Evolutionary conservation across 1,140 invertebrate genomes (phyloP), one percentile per base, ranked within the genome.

Genomic region (Xylocopa sonorina): DNA sequence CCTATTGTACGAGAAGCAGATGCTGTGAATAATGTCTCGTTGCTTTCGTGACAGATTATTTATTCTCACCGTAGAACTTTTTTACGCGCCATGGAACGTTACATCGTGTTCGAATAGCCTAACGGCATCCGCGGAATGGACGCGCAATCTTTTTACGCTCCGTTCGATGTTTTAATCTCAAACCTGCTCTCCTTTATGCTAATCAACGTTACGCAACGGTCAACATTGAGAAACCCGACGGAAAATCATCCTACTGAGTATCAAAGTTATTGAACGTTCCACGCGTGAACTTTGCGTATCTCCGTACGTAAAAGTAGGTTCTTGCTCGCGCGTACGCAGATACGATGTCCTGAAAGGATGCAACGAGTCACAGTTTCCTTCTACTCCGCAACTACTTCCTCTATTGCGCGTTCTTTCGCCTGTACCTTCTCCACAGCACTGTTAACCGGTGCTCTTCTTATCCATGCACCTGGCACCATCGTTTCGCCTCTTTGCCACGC

Each of bases 361-460:
- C 18, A 55, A 76, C 24, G 48, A 76, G 72, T 75, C 60, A 75
- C 60, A 67, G 34, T 76, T 67, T 57, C 73, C 50, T 55, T 34
- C 38, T 55, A 12, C 34, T 21, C 46, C 3, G 50, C 48, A 57
- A 76, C 62, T 24, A 29, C 62, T 76, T 76, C 73, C 73, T 76
- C 50, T 67, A 24, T 67, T 48, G 63, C 48, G 27, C 38, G 14
- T 67, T 55, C 73, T 2, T 46, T 41, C 51, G 50, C 48, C 29
- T 50, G 29, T 24, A 38, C n/a, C n/a, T 38, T 73, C 29, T 48
- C 43, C 32, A 10, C 21, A 18, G 1, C 48, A 21, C 32, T 67
- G 27, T 67, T 76, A 55, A 66, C 62, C 27, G 21, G 14, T 29
- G 38, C 24, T 27, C 14, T 24, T 60, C 73, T 76, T 75, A 75